Evolutionary conservation across 2,113 vertebrate species (phyloP).

Genomic region (Pluvialis apricaria): DNA sequence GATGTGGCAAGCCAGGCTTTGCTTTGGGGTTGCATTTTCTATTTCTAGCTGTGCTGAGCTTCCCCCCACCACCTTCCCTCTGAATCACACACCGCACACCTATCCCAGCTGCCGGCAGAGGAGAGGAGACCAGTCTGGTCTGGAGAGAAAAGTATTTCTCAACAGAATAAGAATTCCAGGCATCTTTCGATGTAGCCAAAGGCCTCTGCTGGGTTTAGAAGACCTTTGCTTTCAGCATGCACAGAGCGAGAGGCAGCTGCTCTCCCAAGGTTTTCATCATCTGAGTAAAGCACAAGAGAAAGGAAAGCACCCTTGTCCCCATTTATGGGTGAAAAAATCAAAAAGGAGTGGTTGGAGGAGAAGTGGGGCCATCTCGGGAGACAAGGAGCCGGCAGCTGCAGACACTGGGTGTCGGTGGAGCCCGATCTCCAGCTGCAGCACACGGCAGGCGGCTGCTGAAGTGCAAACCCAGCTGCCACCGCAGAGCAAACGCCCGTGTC

Average conservation of each 20-base stretch:
- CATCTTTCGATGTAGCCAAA: not conserved
- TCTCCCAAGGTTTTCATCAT: not conserved
- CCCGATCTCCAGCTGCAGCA: not conserved
- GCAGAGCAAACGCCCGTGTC: accelerated
- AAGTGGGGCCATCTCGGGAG: not conserved
- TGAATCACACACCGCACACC: accelerated
- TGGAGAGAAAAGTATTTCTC: not conserved
- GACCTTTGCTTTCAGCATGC: not conserved
- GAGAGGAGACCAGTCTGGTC: not conserved
- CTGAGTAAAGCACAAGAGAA: not conserved
- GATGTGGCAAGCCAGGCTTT: not conserved
- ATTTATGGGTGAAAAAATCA: not conserved
- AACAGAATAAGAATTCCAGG: not conserved
- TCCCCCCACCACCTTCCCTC: not conserved
- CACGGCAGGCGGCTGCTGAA: accelerated
- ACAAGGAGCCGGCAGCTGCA: not conserved
- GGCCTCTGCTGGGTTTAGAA: not conserved
- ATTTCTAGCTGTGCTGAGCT: not conserved
- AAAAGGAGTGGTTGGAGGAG: not conserved
- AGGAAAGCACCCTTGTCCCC: not conserved
- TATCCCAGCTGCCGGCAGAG: accelerated
- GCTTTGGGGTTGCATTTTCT: not conserved
- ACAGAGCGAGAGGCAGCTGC: not conserved
- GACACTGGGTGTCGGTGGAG: not conserved
- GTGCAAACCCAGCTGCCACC: too few species aligned